phyloP scores from a whole-genome alignment of 2,797 vertebrate genomes.

The Menidia menidia region DNA sequence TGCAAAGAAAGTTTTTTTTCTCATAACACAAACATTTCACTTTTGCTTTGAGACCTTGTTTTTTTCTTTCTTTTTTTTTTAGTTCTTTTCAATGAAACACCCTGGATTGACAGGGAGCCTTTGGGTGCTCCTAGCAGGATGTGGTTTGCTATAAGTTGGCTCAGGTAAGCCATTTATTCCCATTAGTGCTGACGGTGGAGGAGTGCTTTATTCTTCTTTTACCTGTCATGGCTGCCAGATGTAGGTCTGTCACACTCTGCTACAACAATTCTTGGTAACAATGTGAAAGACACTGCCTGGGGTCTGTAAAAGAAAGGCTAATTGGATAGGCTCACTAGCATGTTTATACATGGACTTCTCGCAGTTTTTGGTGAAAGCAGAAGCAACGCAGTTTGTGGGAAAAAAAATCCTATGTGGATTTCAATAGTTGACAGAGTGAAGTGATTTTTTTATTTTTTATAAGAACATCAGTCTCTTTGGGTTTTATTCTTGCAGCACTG shows the following conservation, averaged over 20 bases:
- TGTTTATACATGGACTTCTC: slow-evolving; percentile 41
- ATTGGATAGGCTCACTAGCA: slow-evolving; percentile 50
- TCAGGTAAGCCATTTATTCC: slow-evolving; percentile 78
- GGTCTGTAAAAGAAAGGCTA: slow-evolving; percentile 50
- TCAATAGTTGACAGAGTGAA: slow-evolving; percentile 23
- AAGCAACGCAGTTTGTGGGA: slow-evolving; percentile 22
- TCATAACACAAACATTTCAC: slow-evolving; percentile 69
- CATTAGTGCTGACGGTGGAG: slow-evolving; percentile 71
- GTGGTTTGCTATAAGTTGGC: slow-evolving; percentile 70
- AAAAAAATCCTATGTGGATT: slow-evolving; percentile 43
- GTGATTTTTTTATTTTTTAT: slow-evolving; percentile 24
- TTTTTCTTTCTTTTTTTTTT: slow-evolving; percentile 18
- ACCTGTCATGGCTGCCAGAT: slow-evolving; percentile 75
- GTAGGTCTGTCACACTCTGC: slow-evolving; percentile 49
- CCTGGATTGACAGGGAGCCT: slow-evolving; percentile 54
- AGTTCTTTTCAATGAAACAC: slow-evolving; percentile 31
- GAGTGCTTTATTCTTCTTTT: slow-evolving; percentile 64
- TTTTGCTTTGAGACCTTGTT: slow-evolving; percentile 49
- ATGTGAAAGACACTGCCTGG: slow-evolving; percentile 49
- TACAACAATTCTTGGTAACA: slow-evolving; percentile 59
- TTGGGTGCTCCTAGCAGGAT: slow-evolving; percentile 64
- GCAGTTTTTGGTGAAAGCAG: slow-evolving; percentile 31
- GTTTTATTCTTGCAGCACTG: slow-evolving; percentile 10
- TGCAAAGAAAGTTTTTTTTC: slow-evolving; percentile 59
- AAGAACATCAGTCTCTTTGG: slow-evolving; percentile 24